Conservation (phyloP, 2,797 vertebrate species). For the Dendrocincla tyrannina region DNA sequence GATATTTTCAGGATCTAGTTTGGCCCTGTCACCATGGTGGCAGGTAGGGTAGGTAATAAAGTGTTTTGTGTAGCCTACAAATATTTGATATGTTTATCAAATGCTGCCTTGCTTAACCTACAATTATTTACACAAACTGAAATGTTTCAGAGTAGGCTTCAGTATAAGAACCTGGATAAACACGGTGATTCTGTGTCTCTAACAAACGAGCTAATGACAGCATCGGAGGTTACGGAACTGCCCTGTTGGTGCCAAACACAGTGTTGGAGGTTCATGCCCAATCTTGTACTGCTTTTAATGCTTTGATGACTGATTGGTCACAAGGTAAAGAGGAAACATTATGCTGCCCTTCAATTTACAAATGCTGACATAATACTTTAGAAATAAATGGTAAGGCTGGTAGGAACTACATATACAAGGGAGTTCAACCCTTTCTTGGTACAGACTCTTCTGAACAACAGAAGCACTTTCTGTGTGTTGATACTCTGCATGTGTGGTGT, state of each 20-base stretch:
- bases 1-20: not conserved
- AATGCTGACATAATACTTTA: not conserved
- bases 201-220: not conserved
- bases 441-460: not conserved
- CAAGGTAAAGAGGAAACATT: not conserved
- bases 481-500: not conserved
- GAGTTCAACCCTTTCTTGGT: not conserved
- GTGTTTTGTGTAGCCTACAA: not conserved
- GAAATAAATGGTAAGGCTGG: not conserved
- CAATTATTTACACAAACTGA: not conserved
- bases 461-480: not conserved
- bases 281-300: slow-evolving; percentile 3
- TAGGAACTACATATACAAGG: not conserved
- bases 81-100: not conserved
- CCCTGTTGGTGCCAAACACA: not conserved
- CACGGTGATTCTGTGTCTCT: not conserved
- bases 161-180: not conserved
- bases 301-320: not conserved
- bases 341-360: not conserved
- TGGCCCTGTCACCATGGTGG: fast-evolving
- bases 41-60: not conserved
- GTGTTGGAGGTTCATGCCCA: not conserved
- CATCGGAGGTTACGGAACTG: fast-evolving
- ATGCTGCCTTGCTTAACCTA: not conserved
- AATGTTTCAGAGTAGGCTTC: not conserved